These are phyloP conservation scores for Cynaeus angustus DNA, from an alignment of 2,888 invertebrate species.

Conservation along the genomic window DNA sequence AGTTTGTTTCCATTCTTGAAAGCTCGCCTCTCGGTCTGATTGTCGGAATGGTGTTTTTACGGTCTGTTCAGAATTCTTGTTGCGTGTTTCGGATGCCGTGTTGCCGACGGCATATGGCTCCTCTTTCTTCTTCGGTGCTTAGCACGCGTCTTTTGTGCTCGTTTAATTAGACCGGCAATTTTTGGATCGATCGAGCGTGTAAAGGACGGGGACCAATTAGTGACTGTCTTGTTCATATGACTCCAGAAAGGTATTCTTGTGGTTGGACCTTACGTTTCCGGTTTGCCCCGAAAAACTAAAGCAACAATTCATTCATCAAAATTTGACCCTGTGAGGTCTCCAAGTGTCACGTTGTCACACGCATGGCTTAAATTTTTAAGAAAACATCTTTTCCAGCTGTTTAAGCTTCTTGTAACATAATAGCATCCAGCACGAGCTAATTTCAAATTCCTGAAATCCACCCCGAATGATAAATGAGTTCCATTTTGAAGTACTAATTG, in stretches of 20 bases:
- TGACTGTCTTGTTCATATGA: neutral
- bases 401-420: constrained; percentile 38
- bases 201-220: constrained; percentile 33
- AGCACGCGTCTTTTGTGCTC: constrained; percentile 37
- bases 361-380: constrained; percentile 18
- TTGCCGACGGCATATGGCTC: constrained; percentile 29
- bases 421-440: constrained; percentile 44
- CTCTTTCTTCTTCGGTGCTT: constrained; percentile 20
- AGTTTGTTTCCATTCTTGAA: too few relatives aligned
- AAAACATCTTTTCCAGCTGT: constrained; percentile 47
- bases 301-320: too few relatives aligned
- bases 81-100: constrained; percentile 21
- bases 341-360: neutral
- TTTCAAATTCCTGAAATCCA: constrained; percentile 38
- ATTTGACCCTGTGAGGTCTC: neutral
- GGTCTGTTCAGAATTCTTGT: neutral
- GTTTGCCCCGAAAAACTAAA: neutral
- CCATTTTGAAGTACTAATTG: constrained; percentile 11
- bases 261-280: constrained; percentile 2
- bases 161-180: constrained; percentile 32
- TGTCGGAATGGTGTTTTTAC: too few relatives aligned
- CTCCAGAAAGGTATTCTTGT: constrained; percentile 2
- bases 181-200: constrained; percentile 31
- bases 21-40: too few relatives aligned
- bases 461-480: constrained; percentile 38